phyloP scores from a whole-genome alignment of 1,140 invertebrate species.

The Papilio helenus region DNA sequence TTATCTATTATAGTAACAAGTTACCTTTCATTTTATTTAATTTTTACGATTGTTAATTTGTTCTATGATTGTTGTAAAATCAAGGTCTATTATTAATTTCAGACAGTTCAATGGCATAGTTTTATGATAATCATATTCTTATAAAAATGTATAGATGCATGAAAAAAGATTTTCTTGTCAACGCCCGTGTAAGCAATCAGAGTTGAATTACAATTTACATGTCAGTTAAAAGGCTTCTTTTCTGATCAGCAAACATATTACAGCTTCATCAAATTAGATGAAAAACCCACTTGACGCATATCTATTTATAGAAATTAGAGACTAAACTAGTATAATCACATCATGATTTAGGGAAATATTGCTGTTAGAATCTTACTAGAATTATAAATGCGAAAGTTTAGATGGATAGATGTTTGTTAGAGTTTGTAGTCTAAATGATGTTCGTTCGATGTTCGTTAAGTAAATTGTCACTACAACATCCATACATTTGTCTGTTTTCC shows the following conservation, averaged over 20 bases:
- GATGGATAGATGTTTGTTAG: too few species aligned
- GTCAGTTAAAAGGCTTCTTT: background rate
- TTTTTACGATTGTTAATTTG: slow-evolving; percentile 18
- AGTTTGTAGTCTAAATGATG: too few species aligned
- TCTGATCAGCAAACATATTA: background rate
- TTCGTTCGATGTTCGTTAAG: too few species aligned
- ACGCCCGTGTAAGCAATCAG: background rate
- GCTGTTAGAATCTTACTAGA: too few species aligned
- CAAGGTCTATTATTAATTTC: background rate
- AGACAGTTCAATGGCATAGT: background rate
- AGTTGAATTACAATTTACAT: background rate
- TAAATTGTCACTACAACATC: too few species aligned
- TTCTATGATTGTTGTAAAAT: slow-evolving; percentile 7
- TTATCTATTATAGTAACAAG: slow-evolving; percentile 1
- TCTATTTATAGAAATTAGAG: background rate
- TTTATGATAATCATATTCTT: background rate
- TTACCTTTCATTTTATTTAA: slow-evolving; percentile 7
- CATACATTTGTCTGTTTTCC: too few species aligned
- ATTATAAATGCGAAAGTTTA: too few species aligned
- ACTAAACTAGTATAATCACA: background rate
- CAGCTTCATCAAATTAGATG: background rate
- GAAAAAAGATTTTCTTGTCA: background rate
- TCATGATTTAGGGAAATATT: too few species aligned
- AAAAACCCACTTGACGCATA: background rate
- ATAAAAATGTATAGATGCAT: background rate